Evolutionary conservation across 2,888 invertebrate species (phyloP), one percentile per base, ranked within the genome.

Genomic region (Volucella zonaria): DNA sequence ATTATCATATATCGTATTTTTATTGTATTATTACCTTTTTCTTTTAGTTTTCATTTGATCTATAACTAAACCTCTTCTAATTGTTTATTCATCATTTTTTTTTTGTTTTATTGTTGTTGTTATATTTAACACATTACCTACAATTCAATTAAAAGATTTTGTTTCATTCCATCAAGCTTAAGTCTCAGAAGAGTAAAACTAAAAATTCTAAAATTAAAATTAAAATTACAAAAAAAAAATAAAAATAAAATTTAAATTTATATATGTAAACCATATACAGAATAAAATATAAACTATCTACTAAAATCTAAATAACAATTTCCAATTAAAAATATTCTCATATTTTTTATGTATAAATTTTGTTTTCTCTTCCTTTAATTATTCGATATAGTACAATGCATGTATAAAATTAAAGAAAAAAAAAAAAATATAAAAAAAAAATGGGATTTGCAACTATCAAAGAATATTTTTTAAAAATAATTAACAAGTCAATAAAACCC

Each of bases 401-500:
- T 54, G 66, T 52, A 52, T 73, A 51, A 76, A 78, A 77, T 74
- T 31, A 31, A 31, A 31, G 31, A 31, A 31, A 70, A 67, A 42
- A 66, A 67, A 42, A 56, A 58, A 56, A 38, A 71, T 49, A 74
- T 14, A n/a, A 40, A 71, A 71, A 54, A 49, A 54, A 85, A 77
- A 68, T 81, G 81, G 81, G 85, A 81, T 85, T 85, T 85, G 58
- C 71, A 85, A 81, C 71, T 83, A 75, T 80, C 70, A 68, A 62
- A 64, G 66, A 66, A 51, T 58, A 70, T 67, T 75, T 54, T 82
- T 85, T 85, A 85, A 85, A 85, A 85, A 77, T 85, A 85, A 85
- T 85, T 85, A 85, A 85, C 85, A 85, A 85, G 81, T 81, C 81
- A 85, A 85, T 85, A 85, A 85, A 82, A 81, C 81, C 76, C 81